Evolutionary conservation across 2,113 vertebrate species (phyloP).

Genomic region (Melanotaenia duboulayi): DNA sequence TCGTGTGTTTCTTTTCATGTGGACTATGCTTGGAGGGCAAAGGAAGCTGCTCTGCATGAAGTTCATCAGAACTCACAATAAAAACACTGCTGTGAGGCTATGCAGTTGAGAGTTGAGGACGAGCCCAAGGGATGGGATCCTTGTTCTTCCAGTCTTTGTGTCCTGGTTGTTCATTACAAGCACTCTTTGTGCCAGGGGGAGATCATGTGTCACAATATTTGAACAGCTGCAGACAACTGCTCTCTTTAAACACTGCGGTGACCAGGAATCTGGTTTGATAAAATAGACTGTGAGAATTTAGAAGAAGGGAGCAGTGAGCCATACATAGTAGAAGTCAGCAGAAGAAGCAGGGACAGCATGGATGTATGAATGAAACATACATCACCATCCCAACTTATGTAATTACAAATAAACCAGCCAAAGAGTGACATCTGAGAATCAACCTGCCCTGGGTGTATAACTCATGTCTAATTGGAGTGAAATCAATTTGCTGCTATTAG

Average conservation of each 20-base stretch:
- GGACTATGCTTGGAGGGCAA: conserved; percentile 17
- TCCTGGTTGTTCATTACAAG: conserved; percentile 60
- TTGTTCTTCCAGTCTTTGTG: conserved; percentile 69
- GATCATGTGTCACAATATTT: conserved; percentile 85
- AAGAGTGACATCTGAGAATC: conserved; percentile 20
- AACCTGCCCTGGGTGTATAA: conserved; percentile 4
- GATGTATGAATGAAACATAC: not conserved
- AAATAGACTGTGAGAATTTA: conserved; percentile 49
- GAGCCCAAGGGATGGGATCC: conserved; percentile 43
- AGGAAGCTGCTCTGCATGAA: not conserved
- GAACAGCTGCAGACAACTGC: conserved; percentile 80
- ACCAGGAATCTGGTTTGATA: conserved; percentile 51
- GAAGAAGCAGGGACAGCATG: not conserved
- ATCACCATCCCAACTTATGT: not conserved
- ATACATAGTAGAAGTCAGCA: not conserved
- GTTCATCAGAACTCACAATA: conserved; percentile 3
- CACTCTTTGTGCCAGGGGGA: conserved; percentile 76
- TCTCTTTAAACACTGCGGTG: conserved; percentile 14
- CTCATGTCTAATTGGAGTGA: not conserved
- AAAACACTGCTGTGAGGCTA: conserved; percentile 5
- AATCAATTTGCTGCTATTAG: conserved; percentile 37
- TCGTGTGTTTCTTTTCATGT: conserved; percentile 9
- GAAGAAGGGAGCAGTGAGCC: no score
- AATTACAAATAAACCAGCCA: not conserved
- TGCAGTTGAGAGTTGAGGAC: conserved; percentile 13